Percentiles rank a stretch among this genome's conserved stretches.
These are phyloP conservation scores for Alcis repandata DNA, from an alignment of 2,888 invertebrate species.

Conservation along the genomic window DNA sequence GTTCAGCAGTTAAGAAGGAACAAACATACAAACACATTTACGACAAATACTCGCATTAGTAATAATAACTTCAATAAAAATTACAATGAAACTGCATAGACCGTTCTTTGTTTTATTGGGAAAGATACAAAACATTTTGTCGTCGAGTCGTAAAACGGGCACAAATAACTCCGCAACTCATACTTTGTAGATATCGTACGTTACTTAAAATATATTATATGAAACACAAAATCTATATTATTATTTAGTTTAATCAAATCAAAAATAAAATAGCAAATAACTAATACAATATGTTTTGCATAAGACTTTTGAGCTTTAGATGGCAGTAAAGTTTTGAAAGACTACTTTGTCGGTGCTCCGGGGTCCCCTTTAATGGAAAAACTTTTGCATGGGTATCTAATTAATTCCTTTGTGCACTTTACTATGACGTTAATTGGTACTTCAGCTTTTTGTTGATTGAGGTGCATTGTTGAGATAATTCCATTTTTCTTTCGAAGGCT, in stretches of 20 bases:
- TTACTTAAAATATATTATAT: background rate
- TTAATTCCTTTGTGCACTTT: constrained; percentile 57
- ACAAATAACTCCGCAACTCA: background rate
- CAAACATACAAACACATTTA: background rate
- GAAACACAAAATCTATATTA: background rate
- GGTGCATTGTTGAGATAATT: constrained; percentile 42
- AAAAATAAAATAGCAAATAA: constrained; percentile 51
- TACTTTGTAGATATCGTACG: background rate
- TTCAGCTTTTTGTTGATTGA: constrained; percentile 46
- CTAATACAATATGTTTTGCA: constrained; percentile 59
- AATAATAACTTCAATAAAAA: background rate
- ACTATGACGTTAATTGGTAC: constrained; percentile 49
- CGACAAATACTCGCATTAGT: too few species aligned
- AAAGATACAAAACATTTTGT: constrained; percentile 4
- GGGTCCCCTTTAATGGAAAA: constrained; percentile 62
- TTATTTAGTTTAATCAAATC: constrained; percentile 33
- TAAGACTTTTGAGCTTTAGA: constrained; percentile 53
- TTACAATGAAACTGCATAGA: background rate
- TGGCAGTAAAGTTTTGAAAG: constrained; percentile 60
- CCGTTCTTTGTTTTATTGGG: background rate
- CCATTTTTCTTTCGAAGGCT: constrained; percentile 38
- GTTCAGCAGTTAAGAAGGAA: too few species aligned
- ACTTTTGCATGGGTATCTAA: constrained; percentile 65
- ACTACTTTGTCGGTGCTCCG: constrained; percentile 56
- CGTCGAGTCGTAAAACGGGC: background rate